A percentile compares a stretch with the other conserved stretches of the same genome.
Evolutionary conservation across 2,888 invertebrate species (phyloP).

Genomic region (Gymnocheta viridis): DNA sequence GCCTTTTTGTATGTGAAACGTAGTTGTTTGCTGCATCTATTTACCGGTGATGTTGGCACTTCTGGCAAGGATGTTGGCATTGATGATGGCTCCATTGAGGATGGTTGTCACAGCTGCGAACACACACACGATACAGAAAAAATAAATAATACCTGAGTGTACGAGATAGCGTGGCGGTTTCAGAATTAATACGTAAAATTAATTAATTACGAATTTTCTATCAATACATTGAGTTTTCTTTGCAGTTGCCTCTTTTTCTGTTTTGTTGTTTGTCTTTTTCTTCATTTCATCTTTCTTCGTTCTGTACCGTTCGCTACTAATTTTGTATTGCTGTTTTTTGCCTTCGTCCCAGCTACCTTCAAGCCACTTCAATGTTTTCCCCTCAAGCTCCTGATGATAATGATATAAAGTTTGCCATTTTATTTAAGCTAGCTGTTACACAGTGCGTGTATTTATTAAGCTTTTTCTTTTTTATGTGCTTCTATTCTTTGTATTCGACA

Average conservation of each 20-base stretch:
- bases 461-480: slow-evolving; percentile 24
- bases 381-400: slow-evolving; percentile 10
- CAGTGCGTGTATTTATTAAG: not conserved
- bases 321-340: slow-evolving; percentile 18
- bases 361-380: slow-evolving; percentile 19
- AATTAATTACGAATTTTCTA: slow-evolving; percentile 50
- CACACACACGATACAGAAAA: slow-evolving; percentile 78
- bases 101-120: slow-evolving; percentile 72
- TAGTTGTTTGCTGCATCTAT: slow-evolving; percentile 79
- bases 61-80: slow-evolving; percentile 49
- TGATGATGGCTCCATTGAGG: slow-evolving; percentile 63
- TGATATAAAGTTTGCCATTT: slow-evolving; percentile 56
- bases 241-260: not conserved
- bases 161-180: slow-evolving; percentile 77
- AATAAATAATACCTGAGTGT: slow-evolving; percentile 78
- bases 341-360: not conserved
- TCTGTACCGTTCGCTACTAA: slow-evolving; percentile 30
- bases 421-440: slow-evolving; percentile 45
- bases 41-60: slow-evolving; percentile 70
- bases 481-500: slow-evolving; percentile 10
- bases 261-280: not conserved
- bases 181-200: slow-evolving; percentile 65
- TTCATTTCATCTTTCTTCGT: not conserved
- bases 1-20: slow-evolving; percentile 84
- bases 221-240: not conserved